These are phyloP conservation scores for Brachypteracias leptosomus DNA, from an alignment of 2,113 vertebrate species.

Conservation along the genomic window DNA sequence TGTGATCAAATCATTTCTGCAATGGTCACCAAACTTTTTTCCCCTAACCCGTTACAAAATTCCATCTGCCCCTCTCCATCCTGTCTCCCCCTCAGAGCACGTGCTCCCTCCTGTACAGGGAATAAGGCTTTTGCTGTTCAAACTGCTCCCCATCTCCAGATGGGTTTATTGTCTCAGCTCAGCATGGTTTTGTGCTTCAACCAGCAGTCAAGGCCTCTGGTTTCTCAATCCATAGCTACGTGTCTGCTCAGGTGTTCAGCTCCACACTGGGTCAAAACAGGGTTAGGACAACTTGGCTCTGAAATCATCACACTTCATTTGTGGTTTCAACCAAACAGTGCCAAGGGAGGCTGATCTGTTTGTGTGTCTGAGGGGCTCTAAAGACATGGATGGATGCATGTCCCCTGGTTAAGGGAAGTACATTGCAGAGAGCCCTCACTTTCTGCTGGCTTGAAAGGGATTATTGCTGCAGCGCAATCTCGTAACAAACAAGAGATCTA, in stretches of 20 bases:
- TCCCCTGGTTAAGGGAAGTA: not conserved
- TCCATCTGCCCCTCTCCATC: not conserved
- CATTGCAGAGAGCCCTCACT: not conserved
- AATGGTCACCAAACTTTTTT: not conserved
- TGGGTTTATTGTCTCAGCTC: not conserved
- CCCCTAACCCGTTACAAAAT: not conserved
- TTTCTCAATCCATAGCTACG: not conserved
- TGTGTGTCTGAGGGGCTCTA: not conserved
- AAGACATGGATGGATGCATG: not conserved
- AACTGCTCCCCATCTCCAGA: not conserved
- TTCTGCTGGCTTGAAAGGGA: not conserved
- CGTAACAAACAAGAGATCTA: conserved; percentile 18
- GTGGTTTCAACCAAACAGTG: not conserved
- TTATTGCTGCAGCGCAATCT: not conserved
- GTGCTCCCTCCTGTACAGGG: not conserved
- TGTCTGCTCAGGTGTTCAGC: not conserved
- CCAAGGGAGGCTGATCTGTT: not conserved
- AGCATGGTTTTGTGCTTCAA: not conserved
- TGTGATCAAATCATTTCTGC: not conserved
- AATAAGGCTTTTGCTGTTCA: not conserved
- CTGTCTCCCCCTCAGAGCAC: not conserved
- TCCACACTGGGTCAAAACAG: not conserved
- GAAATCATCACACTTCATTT: not conserved
- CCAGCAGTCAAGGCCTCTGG: not conserved
- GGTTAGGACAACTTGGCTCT: not conserved